A percentile compares a stretch with the other conserved stretches of the same genome.
Evolutionary conservation across 2,797 vertebrate species (phyloP).

Genomic region (Myripristis murdjan): DNA sequence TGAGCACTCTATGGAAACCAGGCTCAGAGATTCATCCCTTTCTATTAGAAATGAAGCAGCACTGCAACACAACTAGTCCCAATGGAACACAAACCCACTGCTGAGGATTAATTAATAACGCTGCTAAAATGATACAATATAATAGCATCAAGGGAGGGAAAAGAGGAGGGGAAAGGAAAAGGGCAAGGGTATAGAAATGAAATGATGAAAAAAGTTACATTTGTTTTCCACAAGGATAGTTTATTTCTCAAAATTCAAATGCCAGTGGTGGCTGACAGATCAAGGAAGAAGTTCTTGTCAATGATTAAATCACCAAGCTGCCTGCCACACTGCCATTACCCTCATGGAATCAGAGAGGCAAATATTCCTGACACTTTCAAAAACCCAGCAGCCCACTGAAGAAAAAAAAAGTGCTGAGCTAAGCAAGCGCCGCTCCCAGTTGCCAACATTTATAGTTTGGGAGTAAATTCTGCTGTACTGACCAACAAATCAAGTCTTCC

Average conservation of each 20-base stretch:
- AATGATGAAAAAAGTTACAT: constrained; percentile 31
- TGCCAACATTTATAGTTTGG: constrained; percentile 69
- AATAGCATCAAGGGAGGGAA: constrained; percentile 36
- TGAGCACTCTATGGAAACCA: constrained; percentile 50
- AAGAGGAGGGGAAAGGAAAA: constrained; percentile 7
- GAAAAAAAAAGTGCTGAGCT: constrained; percentile 71
- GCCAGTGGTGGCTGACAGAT: constrained; percentile 43
- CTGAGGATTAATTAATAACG: constrained; percentile 75
- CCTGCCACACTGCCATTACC: constrained; percentile 67
- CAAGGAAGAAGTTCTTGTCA: constrained; percentile 45
- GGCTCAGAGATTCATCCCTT: constrained; percentile 39
- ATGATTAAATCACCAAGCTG: constrained; percentile 71
- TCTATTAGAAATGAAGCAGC: constrained; percentile 62
- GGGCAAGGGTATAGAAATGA: too few relatives aligned
- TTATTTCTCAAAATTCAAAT: constrained; percentile 56
- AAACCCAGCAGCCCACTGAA: constrained; percentile 61
- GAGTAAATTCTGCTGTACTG: constrained; percentile 71
- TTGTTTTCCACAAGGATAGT: constrained; percentile 30
- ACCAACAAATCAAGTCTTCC: constrained; percentile 71
- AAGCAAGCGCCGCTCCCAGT: constrained; percentile 60
- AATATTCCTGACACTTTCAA: constrained; percentile 76
- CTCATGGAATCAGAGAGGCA: constrained; percentile 64
- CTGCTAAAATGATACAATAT: constrained; percentile 70
- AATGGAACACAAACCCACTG: constrained; percentile 59
- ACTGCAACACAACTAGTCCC: constrained; percentile 61